Conservation (phyloP, 2,113 vertebrate species). For the Stictonetta naevosa region DNA sequence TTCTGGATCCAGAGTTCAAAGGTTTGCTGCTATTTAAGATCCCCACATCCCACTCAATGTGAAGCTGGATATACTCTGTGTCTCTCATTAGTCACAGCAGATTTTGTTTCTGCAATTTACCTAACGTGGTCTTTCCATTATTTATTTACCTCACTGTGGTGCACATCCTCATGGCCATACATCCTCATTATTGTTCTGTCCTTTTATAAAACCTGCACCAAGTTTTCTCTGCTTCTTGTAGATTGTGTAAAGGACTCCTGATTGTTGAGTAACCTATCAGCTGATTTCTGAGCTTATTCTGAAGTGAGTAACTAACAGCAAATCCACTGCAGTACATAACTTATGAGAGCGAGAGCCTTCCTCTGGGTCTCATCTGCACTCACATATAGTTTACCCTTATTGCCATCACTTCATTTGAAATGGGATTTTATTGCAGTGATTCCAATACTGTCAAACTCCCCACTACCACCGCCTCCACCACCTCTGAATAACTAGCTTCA, state of each 20-base stretch:
- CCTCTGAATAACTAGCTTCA: background rate
- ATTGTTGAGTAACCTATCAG: background rate
- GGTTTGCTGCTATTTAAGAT: background rate
- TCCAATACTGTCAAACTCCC: background rate
- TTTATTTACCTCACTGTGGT: slow-evolving; percentile 23
- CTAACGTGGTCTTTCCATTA: background rate
- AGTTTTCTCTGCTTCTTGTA: background rate
- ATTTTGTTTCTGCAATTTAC: background rate
- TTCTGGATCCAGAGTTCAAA: slow-evolving; percentile 18
- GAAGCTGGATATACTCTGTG: background rate
- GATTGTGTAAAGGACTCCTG: slow-evolving; percentile 5
- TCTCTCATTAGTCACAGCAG: background rate
- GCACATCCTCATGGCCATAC: background rate
- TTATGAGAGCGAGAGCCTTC: background rate
- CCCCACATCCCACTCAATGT: background rate
- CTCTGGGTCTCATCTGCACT: slow-evolving; percentile 20
- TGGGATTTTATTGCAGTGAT: background rate
- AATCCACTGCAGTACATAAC: background rate
- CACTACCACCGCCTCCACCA: rapidly evolving
- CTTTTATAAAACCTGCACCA: background rate
- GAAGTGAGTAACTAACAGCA: background rate
- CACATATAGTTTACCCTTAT: background rate
- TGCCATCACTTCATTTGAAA: background rate
- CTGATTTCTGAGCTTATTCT: slow-evolving; percentile 12
- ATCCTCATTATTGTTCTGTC: slow-evolving; percentile 29